A percentile compares a stretch with the other conserved stretches of the same genome.
Evolutionary conservation across 2,113 vertebrate genomes (phyloP).

Genomic region (Pelvicachromis taeniatus): DNA sequence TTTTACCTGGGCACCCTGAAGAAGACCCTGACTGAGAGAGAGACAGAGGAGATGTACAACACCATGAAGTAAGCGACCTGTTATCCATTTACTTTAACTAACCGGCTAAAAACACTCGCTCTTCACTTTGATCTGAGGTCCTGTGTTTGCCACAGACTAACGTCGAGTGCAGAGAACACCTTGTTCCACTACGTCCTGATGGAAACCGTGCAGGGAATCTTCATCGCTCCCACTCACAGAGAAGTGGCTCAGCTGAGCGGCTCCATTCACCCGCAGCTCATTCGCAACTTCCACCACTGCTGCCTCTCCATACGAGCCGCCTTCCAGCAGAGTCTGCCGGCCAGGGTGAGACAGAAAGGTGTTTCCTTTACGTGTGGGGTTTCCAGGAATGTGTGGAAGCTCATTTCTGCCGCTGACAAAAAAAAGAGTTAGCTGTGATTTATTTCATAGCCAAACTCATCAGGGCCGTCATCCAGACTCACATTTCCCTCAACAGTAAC

Average conservation of each 20-base stretch:
- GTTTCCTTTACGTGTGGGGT: not conserved
- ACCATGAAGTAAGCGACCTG: conserved; percentile 78
- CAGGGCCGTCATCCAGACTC: no score
- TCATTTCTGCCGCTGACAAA: not conserved
- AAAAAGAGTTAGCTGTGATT: no score
- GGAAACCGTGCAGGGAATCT: conserved; percentile 90
- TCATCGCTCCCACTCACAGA: conserved; percentile 88
- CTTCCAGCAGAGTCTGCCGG: conserved; percentile 82
- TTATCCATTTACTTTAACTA: not conserved
- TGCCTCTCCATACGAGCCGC: conserved; percentile 89
- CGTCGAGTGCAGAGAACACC: conserved; percentile 89
- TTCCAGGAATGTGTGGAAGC: not conserved
- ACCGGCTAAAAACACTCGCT: not conserved
- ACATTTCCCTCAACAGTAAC: not conserved
- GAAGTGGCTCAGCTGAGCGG: conserved; percentile 85
- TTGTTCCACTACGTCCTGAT: conserved; percentile 93
- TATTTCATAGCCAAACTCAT: no score
- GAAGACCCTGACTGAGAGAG: conserved; percentile 83
- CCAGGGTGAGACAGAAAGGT: conserved; percentile 69
- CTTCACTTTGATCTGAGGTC: not conserved
- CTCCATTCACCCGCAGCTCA: conserved; percentile 86
- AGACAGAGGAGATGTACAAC: conserved; percentile 78
- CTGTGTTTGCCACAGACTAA: conserved; percentile 72
- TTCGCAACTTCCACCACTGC: conserved; percentile 93
- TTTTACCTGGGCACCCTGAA: conserved; percentile 84